Evolutionary conservation across 1,140 invertebrate species (phyloP), one percentile per base, ranked within the genome.

Genomic region (Stratiolaelaps scimitus): DNA sequence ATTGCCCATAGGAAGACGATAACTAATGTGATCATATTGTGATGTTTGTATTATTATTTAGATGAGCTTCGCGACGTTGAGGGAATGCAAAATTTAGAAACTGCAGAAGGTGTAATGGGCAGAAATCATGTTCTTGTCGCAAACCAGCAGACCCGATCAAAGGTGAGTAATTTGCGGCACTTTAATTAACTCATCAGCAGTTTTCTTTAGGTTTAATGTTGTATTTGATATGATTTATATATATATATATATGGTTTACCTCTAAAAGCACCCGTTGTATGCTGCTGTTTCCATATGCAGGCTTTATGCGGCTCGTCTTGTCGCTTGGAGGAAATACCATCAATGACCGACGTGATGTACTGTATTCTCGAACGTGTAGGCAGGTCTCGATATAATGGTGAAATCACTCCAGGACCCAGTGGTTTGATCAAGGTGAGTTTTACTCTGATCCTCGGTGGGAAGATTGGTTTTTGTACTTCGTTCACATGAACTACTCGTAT

Each of bases 301-400:
- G 10, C 53, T 1, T 23, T 60, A 2, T 60, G 53, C 23, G 53
- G 53, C 13, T 34, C 53, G 1, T 17, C 53, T 26, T 26, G 26
- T 26, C 26, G 34, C 17, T 23, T 26, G 53, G 53, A 60, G 6
- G 53, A 60, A 2, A 60, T 60, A 1, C 34, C 53, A 2, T 60
- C 53, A 23, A 60, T 60, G 53, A 60, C 26, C n/a, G 53, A 26
- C 23, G 20, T 60, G 13, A 72, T n/a, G 69, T 91, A 87, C 72
- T 83, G 83, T 69, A 77, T 89, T 26, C 74, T 88, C 30, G 88
- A 91, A 77, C 75, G 82, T 71, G 82, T 91, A 66, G 88, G 85
- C n/a, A 79, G 86, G 69, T 75, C 82, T 23, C 78, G 87, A 19
- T 79, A 81, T 66, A 78, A 81, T 69, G 87, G 87, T 0, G 84